Base-by-base conservation (phyloP, 2,113 vertebrate species). In the Gambusia affinis region DNA sequence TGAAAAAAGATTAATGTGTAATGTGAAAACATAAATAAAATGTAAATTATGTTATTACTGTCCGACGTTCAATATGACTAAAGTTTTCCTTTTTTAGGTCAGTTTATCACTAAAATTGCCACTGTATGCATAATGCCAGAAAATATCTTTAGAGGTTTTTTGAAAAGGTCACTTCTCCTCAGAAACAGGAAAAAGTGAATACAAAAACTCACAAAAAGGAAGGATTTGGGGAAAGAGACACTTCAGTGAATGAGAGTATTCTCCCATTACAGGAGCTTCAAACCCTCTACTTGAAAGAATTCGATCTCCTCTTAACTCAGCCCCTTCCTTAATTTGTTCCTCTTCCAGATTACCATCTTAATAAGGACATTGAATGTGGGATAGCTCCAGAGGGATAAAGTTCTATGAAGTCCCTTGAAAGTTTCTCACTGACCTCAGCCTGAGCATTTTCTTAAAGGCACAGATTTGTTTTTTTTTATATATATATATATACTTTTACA, bases 271-370 rank as follows among this genome's bases (percentile, higher is more conserved):
- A 72, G 67, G 24, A 64, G 37, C 37, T 76, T 63, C 64, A 81
- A 83, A 76, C 79, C 73, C 54, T 79, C 51, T 62, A 74, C 69
- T 68, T 47, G 5, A 47, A 47, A 19, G 44, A 47, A 47, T 47
- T 68, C 31, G 60, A 83, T 87, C 70, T 85, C 74, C 24, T 85
- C 80, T 72, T 74, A 74, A 79, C 67, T 71, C 81, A 60, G 47
- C 39, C 66, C 47, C 63, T 73, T 80, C 70, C 63, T 82, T 64
- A 39, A 75, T 72, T 57, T 65, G 64, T 65, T 74, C 37, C 72
- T 67, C 67, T 57, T 75, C 76, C 71, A 91, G 87, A 87, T 84
- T 68, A 85, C 68, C 71, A 71, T 57, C 66, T 79, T 72, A 78
- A 82, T 83, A 77, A 76, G 66, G 66, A 76, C 71, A 82, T 15